Base-by-base conservation (phyloP, 2,888 invertebrate species). In the Trichopria drosophilae region DNA sequence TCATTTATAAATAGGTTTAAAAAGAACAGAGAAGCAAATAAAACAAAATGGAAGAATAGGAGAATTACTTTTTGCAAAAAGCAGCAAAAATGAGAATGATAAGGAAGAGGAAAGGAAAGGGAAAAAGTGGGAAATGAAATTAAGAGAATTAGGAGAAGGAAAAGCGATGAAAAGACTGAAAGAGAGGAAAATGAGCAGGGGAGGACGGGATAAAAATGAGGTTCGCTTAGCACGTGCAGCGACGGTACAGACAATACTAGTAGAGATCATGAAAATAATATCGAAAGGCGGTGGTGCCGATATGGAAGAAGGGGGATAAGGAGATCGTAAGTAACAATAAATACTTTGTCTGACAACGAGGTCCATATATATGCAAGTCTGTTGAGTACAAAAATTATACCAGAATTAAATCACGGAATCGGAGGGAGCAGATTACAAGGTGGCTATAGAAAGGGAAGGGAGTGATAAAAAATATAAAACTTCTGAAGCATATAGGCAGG, bases 281-380 rank as follows among this genome's bases (percentile, higher is more conserved):
- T 28, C n/a, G 28, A 13, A 28, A 28, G 6, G 13, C n/a, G 28
- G 10, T n/a, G n/a, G n/a, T n/a, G n/a, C n/a, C n/a, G n/a, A n/a
- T n/a, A 7, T 29, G 6, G n/a, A 39, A 31, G 6, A 47, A 32
- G 24, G 47, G 22, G 5, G 20, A 23, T 10, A 36, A 12, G 18
- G 26, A 26, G 16, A 15, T 3, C 6, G 9, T 23, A 1, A 9
- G 6, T 6, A 29, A 20, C 6, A 23, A 39, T 7, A 32, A 19
- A 16, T 15, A 18, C 35, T 2, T 15, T 34, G 10, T 31, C 37
- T 3, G 18, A 18, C 5, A 45, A 26, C 6, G 37, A 29, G 3
- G 26, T 37, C 19, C 23, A 37, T 6, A 28, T 37, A 4, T 28
- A 46, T 19, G 7, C 23, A 18, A n/a, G n/a, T n/a, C n/a, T 36